Conservation (phyloP, 2,888 invertebrate species). For the Euplexia lucipara region DNA sequence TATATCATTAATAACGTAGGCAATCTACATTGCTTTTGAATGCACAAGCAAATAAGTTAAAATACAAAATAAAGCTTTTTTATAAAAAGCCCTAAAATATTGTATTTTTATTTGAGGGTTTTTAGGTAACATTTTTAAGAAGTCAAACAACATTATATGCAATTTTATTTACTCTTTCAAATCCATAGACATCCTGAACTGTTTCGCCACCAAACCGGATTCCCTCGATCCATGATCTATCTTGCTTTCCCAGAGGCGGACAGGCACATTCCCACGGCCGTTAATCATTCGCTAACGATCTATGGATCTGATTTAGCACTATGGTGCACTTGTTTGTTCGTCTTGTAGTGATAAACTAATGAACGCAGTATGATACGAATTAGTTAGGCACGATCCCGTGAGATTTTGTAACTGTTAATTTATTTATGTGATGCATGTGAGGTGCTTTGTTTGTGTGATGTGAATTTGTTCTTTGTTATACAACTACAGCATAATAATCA, state of each 20-base stretch:
- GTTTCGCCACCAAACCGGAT: constrained; percentile 61
- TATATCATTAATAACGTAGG: too few relatives aligned
- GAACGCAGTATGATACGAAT: constrained; percentile 56
- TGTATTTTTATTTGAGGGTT: too few relatives aligned
- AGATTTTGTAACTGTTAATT: constrained; percentile 47
- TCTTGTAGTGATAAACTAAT: constrained; percentile 61
- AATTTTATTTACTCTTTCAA: constrained; percentile 3
- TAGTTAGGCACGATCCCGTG: constrained; percentile 40
- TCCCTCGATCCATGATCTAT: constrained; percentile 51
- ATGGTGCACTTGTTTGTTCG: constrained; percentile 64
- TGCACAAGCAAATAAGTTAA: too few relatives aligned
- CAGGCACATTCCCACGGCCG: constrained; percentile 72
- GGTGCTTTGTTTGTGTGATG: constrained; percentile 5
- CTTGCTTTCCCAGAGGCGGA: constrained; percentile 64
- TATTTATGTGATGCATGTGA: constrained; percentile 1
- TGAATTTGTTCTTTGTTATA: background rate
- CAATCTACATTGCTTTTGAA: too few relatives aligned
- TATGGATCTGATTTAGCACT: constrained; percentile 72
- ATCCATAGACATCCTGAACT: constrained; percentile 42
- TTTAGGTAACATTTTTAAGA: background rate
- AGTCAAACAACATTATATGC: background rate
- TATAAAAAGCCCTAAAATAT: too few relatives aligned
- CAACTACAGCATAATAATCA: background rate
- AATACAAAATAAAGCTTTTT: too few relatives aligned
- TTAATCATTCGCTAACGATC: constrained; percentile 73